phyloP scores from a whole-genome alignment of 2,888 invertebrate species.

The Trachelus troglodyta region DNA sequence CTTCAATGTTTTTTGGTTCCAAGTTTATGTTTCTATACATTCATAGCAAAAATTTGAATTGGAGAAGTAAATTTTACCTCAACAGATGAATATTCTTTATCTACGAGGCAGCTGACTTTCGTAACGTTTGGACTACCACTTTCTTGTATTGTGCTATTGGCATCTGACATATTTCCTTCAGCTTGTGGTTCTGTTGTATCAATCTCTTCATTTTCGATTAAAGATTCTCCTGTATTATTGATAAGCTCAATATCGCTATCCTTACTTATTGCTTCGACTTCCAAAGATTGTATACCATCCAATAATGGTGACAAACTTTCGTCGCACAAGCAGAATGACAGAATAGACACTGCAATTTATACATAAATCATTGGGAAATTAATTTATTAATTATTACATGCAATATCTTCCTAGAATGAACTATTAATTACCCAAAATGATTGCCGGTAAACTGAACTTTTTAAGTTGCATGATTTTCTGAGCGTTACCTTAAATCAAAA shows the following conservation, averaged over 20 bases:
- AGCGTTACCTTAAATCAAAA: background rate
- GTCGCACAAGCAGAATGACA: background rate
- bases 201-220: background rate
- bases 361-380: background rate
- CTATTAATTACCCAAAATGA: background rate
- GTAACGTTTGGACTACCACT: constrained; percentile 9
- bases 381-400: background rate
- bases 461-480: background rate
- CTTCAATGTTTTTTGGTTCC: background rate
- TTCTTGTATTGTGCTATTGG: constrained; percentile 8
- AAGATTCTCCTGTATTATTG: background rate
- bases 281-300: background rate
- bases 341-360: background rate
- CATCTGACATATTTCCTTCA: background rate
- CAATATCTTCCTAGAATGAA: background rate
- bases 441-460: background rate
- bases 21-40: background rate
- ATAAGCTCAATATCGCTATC: background rate
- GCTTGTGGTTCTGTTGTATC: background rate
- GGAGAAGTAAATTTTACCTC: constrained; percentile 41
- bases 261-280: background rate
- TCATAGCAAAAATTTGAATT: constrained; percentile 1
- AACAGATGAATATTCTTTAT: constrained; percentile 55
- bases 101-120: constrained; percentile 46
- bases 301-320: background rate